Conservation (phyloP, 2,888 invertebrate genomes). For the Cosmia pyralina region DNA sequence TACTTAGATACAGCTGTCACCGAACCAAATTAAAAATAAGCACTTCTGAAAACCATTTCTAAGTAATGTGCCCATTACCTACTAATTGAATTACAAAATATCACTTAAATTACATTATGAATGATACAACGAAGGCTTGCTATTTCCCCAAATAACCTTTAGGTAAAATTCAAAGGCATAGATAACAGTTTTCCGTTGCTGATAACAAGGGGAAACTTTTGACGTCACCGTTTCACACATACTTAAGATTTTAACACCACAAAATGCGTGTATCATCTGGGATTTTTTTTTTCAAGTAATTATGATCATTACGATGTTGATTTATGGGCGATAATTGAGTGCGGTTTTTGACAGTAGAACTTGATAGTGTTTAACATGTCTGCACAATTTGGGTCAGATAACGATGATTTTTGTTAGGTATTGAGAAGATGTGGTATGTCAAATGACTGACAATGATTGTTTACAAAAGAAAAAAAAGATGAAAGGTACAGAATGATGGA, state of each 20-base stretch:
- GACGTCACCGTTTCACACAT: constrained; percentile 45
- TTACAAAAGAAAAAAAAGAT: neutral
- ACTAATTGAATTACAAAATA: neutral
- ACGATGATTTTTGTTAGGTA: neutral
- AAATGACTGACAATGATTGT: neutral
- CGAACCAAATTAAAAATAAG: too few species aligned
- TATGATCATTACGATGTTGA: constrained; percentile 24
- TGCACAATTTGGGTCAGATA: constrained; percentile 35
- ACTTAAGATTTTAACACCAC: constrained; percentile 47
- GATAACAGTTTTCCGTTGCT: constrained; percentile 17
- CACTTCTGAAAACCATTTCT: neutral
- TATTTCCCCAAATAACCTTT: constrained; percentile 11
- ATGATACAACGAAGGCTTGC: neutral
- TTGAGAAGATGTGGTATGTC: neutral
- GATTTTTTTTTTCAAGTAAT: constrained; percentile 21
- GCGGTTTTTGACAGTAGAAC: constrained; percentile 20
- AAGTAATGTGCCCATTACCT: neutral
- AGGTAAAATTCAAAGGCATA: neutral
- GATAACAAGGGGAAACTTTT: constrained; percentile 31
- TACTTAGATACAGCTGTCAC: too few species aligned
- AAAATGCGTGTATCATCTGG: neutral
- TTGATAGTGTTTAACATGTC: constrained; percentile 26
- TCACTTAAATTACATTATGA: neutral
- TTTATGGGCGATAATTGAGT: constrained; percentile 32
- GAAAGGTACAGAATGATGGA: neutral